Evolutionary conservation across 2,888 invertebrate genomes (phyloP), one percentile per base, ranked within the genome.

Genomic region (Deroplatys truncata): DNA sequence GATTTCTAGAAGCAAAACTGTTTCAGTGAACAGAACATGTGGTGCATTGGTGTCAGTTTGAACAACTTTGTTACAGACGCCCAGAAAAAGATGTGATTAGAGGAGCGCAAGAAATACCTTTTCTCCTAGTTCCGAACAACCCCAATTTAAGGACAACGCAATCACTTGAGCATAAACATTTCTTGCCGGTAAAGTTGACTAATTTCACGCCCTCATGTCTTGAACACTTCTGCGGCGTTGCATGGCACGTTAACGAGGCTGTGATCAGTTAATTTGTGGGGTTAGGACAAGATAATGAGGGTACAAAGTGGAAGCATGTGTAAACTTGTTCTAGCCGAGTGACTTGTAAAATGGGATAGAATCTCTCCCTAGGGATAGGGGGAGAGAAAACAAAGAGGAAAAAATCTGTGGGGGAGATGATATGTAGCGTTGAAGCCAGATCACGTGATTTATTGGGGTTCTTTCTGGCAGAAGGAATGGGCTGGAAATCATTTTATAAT

Each of bases 401-500:
- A 72, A 82, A 10, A 15, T 1, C 13, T 20, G 28, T 29, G 29
- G 29, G 43, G 31, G 86, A 72, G n/a, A 86, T 86, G 86, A 86
- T 82, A 86, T 86, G 72, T 86, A 28, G 82, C 29, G 29, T 72
- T 86, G 56, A 72, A 72, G 56, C 56, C 56, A 72, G 56, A 72
- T 72, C 56, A 72, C 56, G 15, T 72, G 86, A 86, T 86, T 86
- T 82, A 86, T 86, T 82, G 86, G 56, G 20, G 25, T 86, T 86
- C 86, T 82, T 72, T 82, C 86, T 86, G 82, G 86, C 86, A 86
- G 56, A 72, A 49, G 86, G 29, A 86, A 86, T 86, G 86, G 86
- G 49, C 72, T 86, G 82, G 86, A 86, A 86, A 82, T 86, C 86
- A 86, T 86, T 82, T 86, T 86, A 86, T 86, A 82, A 86, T 72